phyloP scores from a whole-genome alignment of 1,140 invertebrate genomes.

The Tribolium madens region DNA sequence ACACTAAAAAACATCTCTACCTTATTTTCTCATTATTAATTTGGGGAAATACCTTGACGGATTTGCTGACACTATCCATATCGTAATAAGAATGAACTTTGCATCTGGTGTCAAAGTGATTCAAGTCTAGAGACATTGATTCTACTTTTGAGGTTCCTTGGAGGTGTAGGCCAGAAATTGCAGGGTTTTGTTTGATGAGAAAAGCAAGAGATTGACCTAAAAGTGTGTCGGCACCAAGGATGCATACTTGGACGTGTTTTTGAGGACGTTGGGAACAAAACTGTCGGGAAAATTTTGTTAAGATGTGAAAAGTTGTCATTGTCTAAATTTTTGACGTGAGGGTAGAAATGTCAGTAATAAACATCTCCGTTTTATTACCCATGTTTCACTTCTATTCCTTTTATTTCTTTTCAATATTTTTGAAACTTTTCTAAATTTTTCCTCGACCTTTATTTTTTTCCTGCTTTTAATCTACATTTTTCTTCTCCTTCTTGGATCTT shows the following conservation, averaged over 20 bases:
- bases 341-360: not conserved
- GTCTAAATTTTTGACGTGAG: not conserved
- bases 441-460: no score
- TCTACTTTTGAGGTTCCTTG: slow-evolving; percentile 52
- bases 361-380: no score
- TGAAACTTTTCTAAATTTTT: no score
- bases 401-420: no score
- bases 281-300: slow-evolving; percentile 10
- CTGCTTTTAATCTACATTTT: no score
- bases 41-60: slow-evolving; percentile 51
- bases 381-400: no score
- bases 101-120: slow-evolving; percentile 60
- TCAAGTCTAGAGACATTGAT: slow-evolving; percentile 58
- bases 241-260: slow-evolving; percentile 55
- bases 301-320: not conserved
- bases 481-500: no score
- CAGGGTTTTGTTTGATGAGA: slow-evolving; percentile 62
- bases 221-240: slow-evolving; percentile 58
- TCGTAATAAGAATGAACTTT: slow-evolving; percentile 51
- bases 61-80: slow-evolving; percentile 50
- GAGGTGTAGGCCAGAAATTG: slow-evolving; percentile 58
- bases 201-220: slow-evolving; percentile 56
- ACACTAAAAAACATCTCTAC: no score
- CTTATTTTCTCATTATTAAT: no score
- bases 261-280: slow-evolving; percentile 11